Conservation (phyloP, 2,113 vertebrate species). For the Eupsittula cactorum region DNA sequence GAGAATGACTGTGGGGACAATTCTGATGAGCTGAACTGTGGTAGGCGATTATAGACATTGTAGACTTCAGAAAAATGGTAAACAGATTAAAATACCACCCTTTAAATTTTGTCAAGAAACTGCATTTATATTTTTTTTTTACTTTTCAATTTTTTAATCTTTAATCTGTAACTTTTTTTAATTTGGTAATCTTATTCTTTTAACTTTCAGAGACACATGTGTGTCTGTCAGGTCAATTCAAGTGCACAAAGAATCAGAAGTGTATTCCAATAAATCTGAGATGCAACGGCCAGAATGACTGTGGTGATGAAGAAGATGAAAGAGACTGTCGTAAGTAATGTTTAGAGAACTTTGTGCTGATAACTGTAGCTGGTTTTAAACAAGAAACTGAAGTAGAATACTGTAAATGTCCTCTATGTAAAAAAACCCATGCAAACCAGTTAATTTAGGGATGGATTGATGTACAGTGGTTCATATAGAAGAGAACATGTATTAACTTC, state of each 20-base stretch:
- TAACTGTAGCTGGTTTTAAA: not conserved
- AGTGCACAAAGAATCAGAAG: conserved; percentile 93
- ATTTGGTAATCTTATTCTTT: not conserved
- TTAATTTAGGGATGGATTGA: not conserved
- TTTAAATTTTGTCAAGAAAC: not conserved
- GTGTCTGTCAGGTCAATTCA: conserved; percentile 96
- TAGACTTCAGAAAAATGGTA: not conserved
- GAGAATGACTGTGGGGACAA: conserved; percentile 99
- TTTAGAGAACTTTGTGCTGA: not conserved
- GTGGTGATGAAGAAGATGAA: conserved; percentile 95
- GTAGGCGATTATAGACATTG: conserved; percentile 70
- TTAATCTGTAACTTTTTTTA: not conserved
- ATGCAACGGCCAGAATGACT: conserved; percentile 96
- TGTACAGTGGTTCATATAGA: not conserved
- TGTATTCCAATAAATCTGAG: conserved; percentile 95
- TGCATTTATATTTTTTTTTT: not conserved
- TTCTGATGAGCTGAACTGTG: conserved; percentile 96
- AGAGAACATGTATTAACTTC: not conserved
- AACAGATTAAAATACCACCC: not conserved
- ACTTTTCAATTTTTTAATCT: not conserved
- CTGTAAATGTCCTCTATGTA: not conserved
- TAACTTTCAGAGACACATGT: conserved; percentile 88
- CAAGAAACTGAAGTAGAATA: not conserved
- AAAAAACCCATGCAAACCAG: not conserved
- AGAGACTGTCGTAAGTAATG: conserved; percentile 92